Percentiles rank a stretch among this genome's conserved stretches.
Conservation (phyloP, 2,797 vertebrate species). For the Pantherophis alleghaniensis region DNA sequence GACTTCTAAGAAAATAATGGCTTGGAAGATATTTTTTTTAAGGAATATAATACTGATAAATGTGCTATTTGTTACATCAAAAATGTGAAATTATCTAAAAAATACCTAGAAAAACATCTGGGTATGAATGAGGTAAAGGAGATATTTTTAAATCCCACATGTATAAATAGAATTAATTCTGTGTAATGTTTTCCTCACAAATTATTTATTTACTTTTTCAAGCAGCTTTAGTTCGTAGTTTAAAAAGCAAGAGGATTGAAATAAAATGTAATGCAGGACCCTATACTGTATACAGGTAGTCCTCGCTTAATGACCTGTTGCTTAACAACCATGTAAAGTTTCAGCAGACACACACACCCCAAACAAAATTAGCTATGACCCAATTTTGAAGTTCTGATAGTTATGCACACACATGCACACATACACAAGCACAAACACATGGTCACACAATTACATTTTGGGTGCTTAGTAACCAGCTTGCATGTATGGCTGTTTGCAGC, state of each 20-base stretch:
- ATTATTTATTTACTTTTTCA: neutral
- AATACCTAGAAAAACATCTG: neutral
- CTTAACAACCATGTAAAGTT: neutral
- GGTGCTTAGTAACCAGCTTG: neutral
- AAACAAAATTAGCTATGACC: neutral
- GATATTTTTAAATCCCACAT: neutral
- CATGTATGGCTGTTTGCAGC: neutral
- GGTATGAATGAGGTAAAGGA: neutral
- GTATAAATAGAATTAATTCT: conserved; percentile 4
- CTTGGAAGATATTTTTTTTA: conserved; percentile 59
- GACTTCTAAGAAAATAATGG: conserved; percentile 55
- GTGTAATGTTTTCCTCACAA: neutral
- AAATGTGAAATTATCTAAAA: neutral
- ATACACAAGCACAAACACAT: neutral
- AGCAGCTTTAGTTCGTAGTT: neutral
- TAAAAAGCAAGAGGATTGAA: neutral
- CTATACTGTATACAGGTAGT: neutral
- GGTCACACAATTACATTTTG: neutral
- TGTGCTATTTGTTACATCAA: neutral
- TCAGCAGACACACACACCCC: neutral
- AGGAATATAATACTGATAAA: neutral
- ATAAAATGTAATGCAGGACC: neutral
- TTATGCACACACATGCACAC: neutral
- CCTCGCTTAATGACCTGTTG: neutral
- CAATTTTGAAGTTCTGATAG: neutral